Evolutionary conservation across 2,113 vertebrate species (phyloP), one percentile per base, ranked within the genome.

Genomic region (Panurus biarmicus): DNA sequence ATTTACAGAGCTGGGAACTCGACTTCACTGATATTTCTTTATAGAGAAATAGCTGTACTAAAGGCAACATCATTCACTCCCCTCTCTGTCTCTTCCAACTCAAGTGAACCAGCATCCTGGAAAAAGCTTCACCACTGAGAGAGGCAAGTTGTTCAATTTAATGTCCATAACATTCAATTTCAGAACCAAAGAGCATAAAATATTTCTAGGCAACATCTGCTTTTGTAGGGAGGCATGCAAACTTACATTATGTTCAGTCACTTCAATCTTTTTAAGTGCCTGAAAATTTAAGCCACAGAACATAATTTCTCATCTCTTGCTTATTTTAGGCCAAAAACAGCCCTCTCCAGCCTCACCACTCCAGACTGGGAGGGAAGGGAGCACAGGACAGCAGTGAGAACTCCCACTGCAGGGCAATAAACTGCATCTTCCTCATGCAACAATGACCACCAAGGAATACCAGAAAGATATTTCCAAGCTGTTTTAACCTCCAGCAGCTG

Each of bases 111-210:
- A 18, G 24, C 4, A 6, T 61, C 58, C 79, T 50, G 73, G 40
- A 85, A 83, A 83, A 84, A 76, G 78, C 60, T 74, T 51, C 12
- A 70, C 38, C 80, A 62, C 9, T 11, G 13, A 61, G 47, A 62
- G 17, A 91, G 57, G 10, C 54, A 58, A 79, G n/a, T 38, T 44
- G 53, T 31, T 47, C 71, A 83, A 40, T 77, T 93, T 81, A 73
- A 74, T 2, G 1, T 48, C 58, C 64, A 21, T 70, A 73, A 75
- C 73, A 67, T 74, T 71, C 92, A 45, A 87, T 85, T 93, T 93
- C 73, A 94, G 83, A 92, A 77, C 47, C 44, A 61, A 87, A 76
- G 42, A 75, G n/a, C 74, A 75, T 92, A 67, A 93, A 91, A 76
- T 66, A 93, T 62, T 85, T 88, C 87, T 67, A 89, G 58, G 47